These are phyloP conservation scores for Steatornis caripensis DNA, from an alignment of 2,113 vertebrate genomes.

Conservation along the genomic window DNA sequence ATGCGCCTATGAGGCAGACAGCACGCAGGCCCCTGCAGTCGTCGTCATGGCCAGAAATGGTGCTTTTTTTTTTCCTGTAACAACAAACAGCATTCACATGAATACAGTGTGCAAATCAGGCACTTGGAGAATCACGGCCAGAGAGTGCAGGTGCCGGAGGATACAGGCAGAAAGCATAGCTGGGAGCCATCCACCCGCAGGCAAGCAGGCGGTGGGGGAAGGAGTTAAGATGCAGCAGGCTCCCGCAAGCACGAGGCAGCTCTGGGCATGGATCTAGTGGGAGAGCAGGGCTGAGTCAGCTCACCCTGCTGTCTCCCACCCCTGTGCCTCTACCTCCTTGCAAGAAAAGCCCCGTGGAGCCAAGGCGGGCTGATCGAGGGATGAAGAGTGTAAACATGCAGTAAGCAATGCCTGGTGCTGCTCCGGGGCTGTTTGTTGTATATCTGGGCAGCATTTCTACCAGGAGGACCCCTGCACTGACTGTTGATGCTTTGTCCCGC, in stretches of 20 bases:
- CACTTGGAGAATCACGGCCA: background rate
- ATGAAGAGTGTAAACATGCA: accelerated
- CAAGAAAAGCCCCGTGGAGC: background rate
- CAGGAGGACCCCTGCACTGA: background rate
- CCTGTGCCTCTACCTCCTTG: background rate
- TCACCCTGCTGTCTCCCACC: background rate
- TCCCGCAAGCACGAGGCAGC: background rate
- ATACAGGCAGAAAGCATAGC: background rate
- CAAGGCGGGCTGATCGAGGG: background rate
- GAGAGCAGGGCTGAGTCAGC: background rate
- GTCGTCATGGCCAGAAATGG: background rate
- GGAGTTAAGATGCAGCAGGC: background rate
- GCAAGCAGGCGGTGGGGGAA: background rate
- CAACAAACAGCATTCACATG: background rate
- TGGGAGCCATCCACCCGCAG: background rate
- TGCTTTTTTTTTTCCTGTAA: background rate
- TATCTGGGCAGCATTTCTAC: background rate
- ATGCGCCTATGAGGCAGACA: background rate
- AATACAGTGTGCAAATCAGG: background rate
- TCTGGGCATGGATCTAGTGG: background rate
- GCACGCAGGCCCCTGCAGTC: accelerated
- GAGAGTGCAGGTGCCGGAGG: background rate
- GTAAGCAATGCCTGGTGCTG: background rate
- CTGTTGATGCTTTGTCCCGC: background rate
- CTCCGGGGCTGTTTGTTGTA: background rate